These are phyloP conservation scores for Heterotilapia buettikoferi DNA, from an alignment of 2,113 vertebrate genomes.

Conservation along the genomic window DNA sequence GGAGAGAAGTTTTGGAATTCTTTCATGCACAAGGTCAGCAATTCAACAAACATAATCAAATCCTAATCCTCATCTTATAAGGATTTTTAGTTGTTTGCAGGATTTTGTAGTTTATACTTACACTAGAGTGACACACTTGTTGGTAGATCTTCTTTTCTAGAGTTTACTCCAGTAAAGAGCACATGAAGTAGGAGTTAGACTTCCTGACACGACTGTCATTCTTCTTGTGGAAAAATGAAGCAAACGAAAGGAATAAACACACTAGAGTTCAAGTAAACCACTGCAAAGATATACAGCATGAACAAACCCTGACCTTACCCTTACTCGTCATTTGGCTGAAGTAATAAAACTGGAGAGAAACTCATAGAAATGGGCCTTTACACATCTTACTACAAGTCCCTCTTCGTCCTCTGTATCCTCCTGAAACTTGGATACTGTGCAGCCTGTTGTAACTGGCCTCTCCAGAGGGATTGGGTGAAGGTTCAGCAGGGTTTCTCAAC, in stretches of 20 bases:
- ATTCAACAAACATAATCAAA: background rate
- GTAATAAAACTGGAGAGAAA: background rate
- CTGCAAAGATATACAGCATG: background rate
- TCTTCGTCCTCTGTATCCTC: background rate
- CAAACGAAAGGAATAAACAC: background rate
- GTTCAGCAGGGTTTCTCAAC: constrained; percentile 30
- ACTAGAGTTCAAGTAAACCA: background rate
- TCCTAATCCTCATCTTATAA: background rate
- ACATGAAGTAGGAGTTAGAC: background rate
- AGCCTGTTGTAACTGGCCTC: background rate
- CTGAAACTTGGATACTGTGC: background rate
- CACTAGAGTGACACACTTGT: background rate
- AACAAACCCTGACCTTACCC: background rate
- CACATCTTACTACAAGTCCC: background rate
- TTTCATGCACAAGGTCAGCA: background rate
- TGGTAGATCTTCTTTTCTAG: background rate
- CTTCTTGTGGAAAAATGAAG: background rate
- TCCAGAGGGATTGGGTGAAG: constrained; percentile 2
- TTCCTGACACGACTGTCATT: background rate
- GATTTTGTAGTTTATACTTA: background rate
- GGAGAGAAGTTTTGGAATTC: background rate
- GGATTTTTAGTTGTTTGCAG: background rate
- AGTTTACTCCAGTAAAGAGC: background rate
- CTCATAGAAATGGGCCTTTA: background rate
- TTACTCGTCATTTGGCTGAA: background rate